Evolutionary conservation across 2,888 invertebrate genomes (phyloP), one percentile per base, ranked within the genome.

Genomic region (Pollenia labialis): DNA sequence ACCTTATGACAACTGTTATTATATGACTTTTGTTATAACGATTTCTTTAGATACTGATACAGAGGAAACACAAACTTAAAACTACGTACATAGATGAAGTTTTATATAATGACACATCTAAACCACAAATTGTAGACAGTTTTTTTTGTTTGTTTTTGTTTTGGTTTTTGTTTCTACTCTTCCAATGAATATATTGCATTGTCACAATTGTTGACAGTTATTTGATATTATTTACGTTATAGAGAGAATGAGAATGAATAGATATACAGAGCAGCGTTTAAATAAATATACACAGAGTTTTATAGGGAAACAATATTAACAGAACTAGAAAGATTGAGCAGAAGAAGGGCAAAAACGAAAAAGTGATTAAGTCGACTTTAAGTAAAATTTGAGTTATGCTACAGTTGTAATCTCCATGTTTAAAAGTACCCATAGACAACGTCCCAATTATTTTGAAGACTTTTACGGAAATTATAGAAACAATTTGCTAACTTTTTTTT

Each of bases 171-270:
- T 23, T 48, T 54, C 44, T 82, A 16, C 69, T 83, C 9, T 79
- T 50, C 18, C 56, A 64, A 74, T 71, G 75, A 66, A 71, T 74
- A 66, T 60, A 71, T 72, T 82, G 83, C 80, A 72, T 60, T 83
- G 83, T 87, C 83, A 76, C 76, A 87, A 81, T 60, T 76, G 64
- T 72, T 87, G 86, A 83, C 86, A 83, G 83, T 83, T 83, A 87
- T 87, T 87, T 81, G 83, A 87, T 81, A 87, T 76, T 76, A 66
- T 80, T 71, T 69, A 32, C 16, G 23, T 32, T 60, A 18, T 1
- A 72, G 60, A 74, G 58, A 50, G 8, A 40, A 9, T 66, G 16
- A 16, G 16, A 16, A 58, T 32, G 14, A 11, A 14, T 46, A 40
- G 44, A 46, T 23, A 9, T 2, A 46, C 11, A 52, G 11, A 54